Evolutionary conservation across 2,797 vertebrate species (phyloP), one percentile per base, ranked within the genome.

Genomic region (Euphonia xanthogaster): DNA sequence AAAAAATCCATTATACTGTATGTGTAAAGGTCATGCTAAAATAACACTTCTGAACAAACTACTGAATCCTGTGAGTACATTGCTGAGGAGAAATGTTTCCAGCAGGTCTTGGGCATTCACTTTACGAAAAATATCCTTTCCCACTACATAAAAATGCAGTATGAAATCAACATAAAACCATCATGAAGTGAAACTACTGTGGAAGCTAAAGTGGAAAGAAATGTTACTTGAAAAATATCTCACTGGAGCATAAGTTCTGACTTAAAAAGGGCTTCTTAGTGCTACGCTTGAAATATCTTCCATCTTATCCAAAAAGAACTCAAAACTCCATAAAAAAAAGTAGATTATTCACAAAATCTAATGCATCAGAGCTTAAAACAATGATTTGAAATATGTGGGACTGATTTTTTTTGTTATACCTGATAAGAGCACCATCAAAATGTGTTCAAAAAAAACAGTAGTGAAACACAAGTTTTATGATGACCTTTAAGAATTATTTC

Each of bases 1-100:
- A 97, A 96, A 97, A 97, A 97, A 94, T 90, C 95, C 95, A 96
- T 97, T 86, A 93, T 90, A 89, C 57, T 60, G 37, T 94, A 91
- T 77, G 70, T 89, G 77, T 57, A 97, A 97, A 97, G 81, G 89
- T 98, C 93, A 96, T 74, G 53, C 77, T 96, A 94, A 98, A 97
- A 95, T 97, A 88, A 92, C 86, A 96, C 75, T 94, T 97, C 75
- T 93, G 90, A 97, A 71, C 74, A 96, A 94, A 86, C 90, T 92
- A 81, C 61, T 86, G 77, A 87, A 90, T 93, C n/a, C 44, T 79
- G 9, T 85, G 88, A 93, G 82, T 50, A 44, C 4, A 37, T 75
- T 95, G 70, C 88, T 86, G 78, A 74, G 47, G 83, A 95, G n/a
- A 84, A 86, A 79, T 87, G 33, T 82, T 82, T 93, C n/a, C 42